These are phyloP conservation scores for Leucophenga montana DNA, from an alignment of 2,888 invertebrate species.

Conservation along the genomic window DNA sequence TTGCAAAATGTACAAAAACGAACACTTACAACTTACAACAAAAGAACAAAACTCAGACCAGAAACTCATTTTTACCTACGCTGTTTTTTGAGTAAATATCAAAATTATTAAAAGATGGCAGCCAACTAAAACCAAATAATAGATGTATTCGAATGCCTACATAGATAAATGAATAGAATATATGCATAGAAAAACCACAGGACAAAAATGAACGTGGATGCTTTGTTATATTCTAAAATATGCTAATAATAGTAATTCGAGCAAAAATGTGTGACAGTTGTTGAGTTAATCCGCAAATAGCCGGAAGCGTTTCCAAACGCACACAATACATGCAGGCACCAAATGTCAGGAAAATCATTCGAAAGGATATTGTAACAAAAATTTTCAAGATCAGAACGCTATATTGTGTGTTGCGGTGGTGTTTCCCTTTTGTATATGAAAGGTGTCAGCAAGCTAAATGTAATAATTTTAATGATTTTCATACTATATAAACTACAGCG, in stretches of 20 bases:
- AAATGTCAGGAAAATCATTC: conserved; percentile 56
- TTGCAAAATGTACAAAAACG: too few species aligned
- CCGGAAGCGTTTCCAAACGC: conserved; percentile 38
- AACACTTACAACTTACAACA: not conserved
- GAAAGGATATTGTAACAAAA: conserved; percentile 27
- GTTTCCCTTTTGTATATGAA: conserved; percentile 14
- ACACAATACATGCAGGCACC: conserved; percentile 4
- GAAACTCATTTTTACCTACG: too few species aligned
- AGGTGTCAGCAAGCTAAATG: conserved; percentile 65
- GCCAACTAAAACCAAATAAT: not conserved
- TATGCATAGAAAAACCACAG: not conserved
- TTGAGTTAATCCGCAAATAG: conserved; percentile 56
- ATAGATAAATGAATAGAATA: not conserved
- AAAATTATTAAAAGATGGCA: not conserved
- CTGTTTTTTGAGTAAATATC: not conserved
- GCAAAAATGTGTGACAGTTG: conserved; percentile 64
- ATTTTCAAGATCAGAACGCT: too few species aligned
- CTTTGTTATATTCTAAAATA: conserved; percentile 32
- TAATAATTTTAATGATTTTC: conserved; percentile 67
- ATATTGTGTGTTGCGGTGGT: conserved; percentile 32
- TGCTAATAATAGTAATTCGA: conserved; percentile 64
- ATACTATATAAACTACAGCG: conserved; percentile 44
- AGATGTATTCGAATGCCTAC: not conserved
- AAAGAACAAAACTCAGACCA: not conserved
- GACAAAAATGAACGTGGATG: not conserved